phyloP scores from a whole-genome alignment of 1,140 invertebrate genomes.

The Achroia grisella region DNA sequence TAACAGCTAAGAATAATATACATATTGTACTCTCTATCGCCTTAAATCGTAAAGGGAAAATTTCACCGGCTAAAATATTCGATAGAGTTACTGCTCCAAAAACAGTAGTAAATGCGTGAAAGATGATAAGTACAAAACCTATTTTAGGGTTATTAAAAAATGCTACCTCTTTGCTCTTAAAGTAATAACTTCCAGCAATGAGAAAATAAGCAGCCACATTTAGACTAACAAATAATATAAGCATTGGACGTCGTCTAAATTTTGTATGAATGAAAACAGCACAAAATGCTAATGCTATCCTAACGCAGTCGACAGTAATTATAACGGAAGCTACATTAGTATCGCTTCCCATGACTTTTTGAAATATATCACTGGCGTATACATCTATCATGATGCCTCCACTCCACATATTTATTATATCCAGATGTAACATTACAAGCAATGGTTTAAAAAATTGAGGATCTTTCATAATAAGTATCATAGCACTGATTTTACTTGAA shows the following conservation, averaged over 20 bases:
- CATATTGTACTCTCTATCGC: slow-evolving; percentile 23
- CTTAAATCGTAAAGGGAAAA: slow-evolving; percentile 24
- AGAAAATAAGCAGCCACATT: slow-evolving; percentile 11
- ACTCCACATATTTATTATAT: slow-evolving; percentile 16
- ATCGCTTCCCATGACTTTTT: no score
- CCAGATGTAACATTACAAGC: slow-evolving; percentile 24
- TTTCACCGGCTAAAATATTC: slow-evolving; percentile 26
- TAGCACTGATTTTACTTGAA: slow-evolving; percentile 3
- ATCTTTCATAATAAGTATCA: slow-evolving; percentile 7
- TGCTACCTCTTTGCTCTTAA: slow-evolving; percentile 11
- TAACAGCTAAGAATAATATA: slow-evolving; percentile 16
- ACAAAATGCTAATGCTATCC: slow-evolving; percentile 20
- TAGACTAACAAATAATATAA: slow-evolving; percentile 15
- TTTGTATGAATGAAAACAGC: slow-evolving; percentile 21
- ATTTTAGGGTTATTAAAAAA: slow-evolving; percentile 12
- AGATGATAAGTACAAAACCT: slow-evolving; percentile 16
- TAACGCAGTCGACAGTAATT: neutral
- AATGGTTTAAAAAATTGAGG: slow-evolving; percentile 24
- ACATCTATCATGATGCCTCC: slow-evolving; percentile 5
- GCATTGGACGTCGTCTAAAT: slow-evolving; percentile 17
- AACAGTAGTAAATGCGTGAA: slow-evolving; percentile 21
- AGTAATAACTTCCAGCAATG: slow-evolving; percentile 16
- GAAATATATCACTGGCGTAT: slow-evolving; percentile 15
- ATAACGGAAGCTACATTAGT: no score
- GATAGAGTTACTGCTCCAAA: slow-evolving; percentile 21